A percentile compares a stretch with the other conserved stretches of the same genome.
These are phyloP conservation scores for Teleiodes luculella DNA, from an alignment of 2,888 invertebrate species.

Conservation along the genomic window DNA sequence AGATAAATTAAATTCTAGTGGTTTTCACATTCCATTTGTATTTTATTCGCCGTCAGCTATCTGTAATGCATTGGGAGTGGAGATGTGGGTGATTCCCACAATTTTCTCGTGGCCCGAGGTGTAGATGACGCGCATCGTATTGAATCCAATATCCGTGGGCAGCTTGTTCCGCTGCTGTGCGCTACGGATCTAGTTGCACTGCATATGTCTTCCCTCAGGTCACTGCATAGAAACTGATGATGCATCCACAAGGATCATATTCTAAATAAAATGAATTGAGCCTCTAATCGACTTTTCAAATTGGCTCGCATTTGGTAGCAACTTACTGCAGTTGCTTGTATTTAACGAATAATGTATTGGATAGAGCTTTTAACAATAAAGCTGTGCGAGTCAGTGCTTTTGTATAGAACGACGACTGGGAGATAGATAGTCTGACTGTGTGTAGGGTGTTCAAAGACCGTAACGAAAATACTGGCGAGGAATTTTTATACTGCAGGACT, in stretches of 20 bases:
- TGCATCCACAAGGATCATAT: slow-evolving; percentile 46
- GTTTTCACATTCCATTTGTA: background rate
- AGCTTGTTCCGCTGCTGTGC: slow-evolving; percentile 44
- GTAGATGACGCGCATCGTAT: slow-evolving; percentile 32
- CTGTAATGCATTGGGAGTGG: too few relatives aligned
- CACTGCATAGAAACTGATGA: slow-evolving; percentile 36
- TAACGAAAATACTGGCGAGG: background rate
- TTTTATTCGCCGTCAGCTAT: background rate
- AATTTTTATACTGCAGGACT: background rate
- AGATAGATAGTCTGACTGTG: too few relatives aligned
- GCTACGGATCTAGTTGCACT: slow-evolving; percentile 53
- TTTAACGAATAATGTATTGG: too few relatives aligned
- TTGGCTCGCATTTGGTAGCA: too few relatives aligned
- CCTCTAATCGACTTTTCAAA: too few relatives aligned
- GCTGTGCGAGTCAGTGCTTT: background rate
- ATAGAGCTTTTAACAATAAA: too few relatives aligned
- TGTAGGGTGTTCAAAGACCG: background rate
- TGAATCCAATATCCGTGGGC: slow-evolving; percentile 63
- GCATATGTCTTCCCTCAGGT: slow-evolving; percentile 34
- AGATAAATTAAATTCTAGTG: background rate
- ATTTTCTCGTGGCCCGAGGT: slow-evolving; percentile 15
- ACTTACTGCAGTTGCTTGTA: too few relatives aligned
- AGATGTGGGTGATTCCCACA: slow-evolving; percentile 9
- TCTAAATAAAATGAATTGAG: background rate
- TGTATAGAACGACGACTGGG: too few relatives aligned